Conservation (phyloP, 2,113 vertebrate species). For the Ptilorrhoa leucosticta region DNA sequence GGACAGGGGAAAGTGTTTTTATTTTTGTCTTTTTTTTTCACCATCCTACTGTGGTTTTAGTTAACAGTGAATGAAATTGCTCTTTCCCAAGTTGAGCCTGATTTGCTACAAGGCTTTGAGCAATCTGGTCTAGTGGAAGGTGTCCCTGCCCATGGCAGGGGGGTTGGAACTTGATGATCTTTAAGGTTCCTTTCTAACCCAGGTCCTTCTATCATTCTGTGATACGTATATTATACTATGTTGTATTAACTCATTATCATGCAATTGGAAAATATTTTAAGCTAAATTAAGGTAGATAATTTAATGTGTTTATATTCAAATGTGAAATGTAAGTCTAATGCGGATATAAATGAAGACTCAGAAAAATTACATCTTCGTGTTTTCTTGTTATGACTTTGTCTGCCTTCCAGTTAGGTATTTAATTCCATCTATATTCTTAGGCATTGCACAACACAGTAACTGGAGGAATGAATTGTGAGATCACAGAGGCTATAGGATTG, state of each 20-base stretch:
- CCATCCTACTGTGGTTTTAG: neutral
- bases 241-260: neutral
- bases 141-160: rapidly evolving
- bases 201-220: neutral
- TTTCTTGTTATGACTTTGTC: neutral
- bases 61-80: neutral
- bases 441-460: neutral
- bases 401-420: neutral
- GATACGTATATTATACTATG: neutral
- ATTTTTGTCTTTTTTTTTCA: neutral
- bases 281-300: neutral
- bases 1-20: neutral
- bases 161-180: neutral
- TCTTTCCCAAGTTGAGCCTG: neutral
- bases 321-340: neutral
- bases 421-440: neutral
- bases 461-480: neutral
- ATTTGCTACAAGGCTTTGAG: neutral
- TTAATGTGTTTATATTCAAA: neutral
- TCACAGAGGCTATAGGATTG: neutral
- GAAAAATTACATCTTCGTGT: rapidly evolving
- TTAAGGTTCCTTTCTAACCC: neutral
- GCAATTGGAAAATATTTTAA: neutral
- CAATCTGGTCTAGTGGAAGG: neutral
- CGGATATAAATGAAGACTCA: neutral